Evolutionary conservation across 2,113 vertebrate genomes (phyloP).

Genomic region (Chaetodon auriga): DNA sequence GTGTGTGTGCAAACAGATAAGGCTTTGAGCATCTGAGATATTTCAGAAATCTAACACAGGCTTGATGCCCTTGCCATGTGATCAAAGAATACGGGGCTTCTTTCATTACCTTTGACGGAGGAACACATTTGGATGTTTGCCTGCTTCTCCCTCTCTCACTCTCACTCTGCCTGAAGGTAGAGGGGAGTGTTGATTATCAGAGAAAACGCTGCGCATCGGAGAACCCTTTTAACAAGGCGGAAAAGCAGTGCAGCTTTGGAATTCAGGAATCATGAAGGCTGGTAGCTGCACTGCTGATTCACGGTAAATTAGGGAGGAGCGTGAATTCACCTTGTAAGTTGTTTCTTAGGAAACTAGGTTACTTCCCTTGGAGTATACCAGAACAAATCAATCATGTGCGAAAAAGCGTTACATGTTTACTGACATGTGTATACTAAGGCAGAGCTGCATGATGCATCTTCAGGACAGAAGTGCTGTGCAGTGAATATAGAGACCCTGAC

Average conservation of each 20-base stretch:
- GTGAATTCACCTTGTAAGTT: constrained; percentile 35
- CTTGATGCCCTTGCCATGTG: constrained; percentile 72
- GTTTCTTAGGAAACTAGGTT: constrained; percentile 39
- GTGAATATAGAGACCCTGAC: constrained; percentile 4
- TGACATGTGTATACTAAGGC: constrained; percentile 1
- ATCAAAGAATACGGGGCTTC: constrained; percentile 77
- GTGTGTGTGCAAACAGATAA: constrained; percentile 59
- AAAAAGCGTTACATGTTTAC: neutral
- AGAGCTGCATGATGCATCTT: neutral
- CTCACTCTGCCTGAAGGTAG: constrained; percentile 62
- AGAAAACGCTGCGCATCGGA: constrained; percentile 50
- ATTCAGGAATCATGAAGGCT: constrained; percentile 57
- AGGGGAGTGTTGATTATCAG: constrained; percentile 68
- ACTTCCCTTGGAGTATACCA: constrained; percentile 2
- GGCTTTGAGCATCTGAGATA: constrained; percentile 69
- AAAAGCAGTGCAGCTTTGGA: constrained; percentile 56
- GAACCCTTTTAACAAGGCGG: constrained; percentile 70
- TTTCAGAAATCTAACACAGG: constrained; percentile 71
- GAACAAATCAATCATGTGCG: neutral
- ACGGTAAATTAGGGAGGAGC: constrained; percentile 34
- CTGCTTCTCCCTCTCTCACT: constrained; percentile 49
- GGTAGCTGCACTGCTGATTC: constrained; percentile 55
- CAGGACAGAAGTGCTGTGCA: neutral
- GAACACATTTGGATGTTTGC: constrained; percentile 77
- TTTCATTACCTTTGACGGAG: constrained; percentile 78